Conservation (phyloP, 2,888 invertebrate genomes). For the Trissolcus brochymenae region DNA sequence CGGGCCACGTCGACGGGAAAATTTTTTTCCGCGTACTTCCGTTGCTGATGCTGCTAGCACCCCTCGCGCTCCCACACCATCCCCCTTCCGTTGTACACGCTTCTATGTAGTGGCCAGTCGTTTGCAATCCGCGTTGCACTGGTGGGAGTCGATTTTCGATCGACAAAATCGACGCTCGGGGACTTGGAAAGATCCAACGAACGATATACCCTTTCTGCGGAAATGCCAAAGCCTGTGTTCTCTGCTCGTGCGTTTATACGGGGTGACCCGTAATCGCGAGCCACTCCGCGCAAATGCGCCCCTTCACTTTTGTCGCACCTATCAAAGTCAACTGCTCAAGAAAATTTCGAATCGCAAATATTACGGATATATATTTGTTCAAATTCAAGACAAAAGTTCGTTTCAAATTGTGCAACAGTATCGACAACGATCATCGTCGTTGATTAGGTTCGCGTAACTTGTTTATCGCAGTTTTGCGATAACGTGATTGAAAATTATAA, state of each 20-base stretch:
- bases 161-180: conserved; percentile 52
- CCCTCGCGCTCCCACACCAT: conserved; percentile 10
- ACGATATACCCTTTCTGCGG: conserved; percentile 50
- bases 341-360: neutral
- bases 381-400: neutral
- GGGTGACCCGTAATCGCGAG: conserved; percentile 31
- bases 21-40: conserved; percentile 70
- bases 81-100: conserved; percentile 11
- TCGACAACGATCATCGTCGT: no score
- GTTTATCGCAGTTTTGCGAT: neutral
- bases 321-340: neutral
- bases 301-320: conserved; percentile 11
- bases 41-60: conserved; percentile 43
- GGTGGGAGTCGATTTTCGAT: conserved; percentile 54
- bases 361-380: no score
- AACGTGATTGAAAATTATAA: neutral
- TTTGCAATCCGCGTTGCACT: conserved; percentile 21
- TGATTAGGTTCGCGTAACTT: neutral
- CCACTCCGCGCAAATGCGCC: conserved; percentile 10
- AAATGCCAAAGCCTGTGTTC: conserved; percentile 27
- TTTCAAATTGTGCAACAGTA: neutral
- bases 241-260: conserved; percentile 34
- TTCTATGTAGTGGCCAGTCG: conserved; percentile 24
- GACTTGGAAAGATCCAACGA: conserved; percentile 56
- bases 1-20: conserved; percentile 70